Percentiles rank a stretch among this genome's conserved stretches.
Conservation (phyloP, 1,140 invertebrate species). For the Drosophila guanche region DNA sequence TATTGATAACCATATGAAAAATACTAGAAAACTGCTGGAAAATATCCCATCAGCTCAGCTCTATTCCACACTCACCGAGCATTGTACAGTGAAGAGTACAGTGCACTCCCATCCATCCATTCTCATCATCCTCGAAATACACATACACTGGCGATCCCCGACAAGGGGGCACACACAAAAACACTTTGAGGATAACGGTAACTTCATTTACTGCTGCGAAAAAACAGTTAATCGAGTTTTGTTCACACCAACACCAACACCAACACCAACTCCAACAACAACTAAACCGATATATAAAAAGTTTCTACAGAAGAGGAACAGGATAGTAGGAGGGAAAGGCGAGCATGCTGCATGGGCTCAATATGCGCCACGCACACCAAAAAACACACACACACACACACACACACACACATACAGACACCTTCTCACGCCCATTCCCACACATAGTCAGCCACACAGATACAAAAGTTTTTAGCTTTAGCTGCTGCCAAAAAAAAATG, state of each 20-base stretch:
- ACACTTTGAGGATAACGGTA: constrained; percentile 38
- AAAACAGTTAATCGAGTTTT: constrained; percentile 46
- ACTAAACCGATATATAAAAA: constrained; percentile 3
- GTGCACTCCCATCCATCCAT: constrained; percentile 19
- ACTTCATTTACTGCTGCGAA: constrained; percentile 36
- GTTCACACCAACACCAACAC: constrained; percentile 8
- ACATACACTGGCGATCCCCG: not conserved
- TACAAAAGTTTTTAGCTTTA: constrained; percentile 18
- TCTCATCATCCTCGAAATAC: constrained; percentile 22
- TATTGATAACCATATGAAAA: constrained; percentile 12
- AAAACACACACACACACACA: constrained; percentile 10
- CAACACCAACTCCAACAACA: constrained; percentile 1
- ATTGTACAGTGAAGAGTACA: constrained; percentile 34
- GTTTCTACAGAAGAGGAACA: constrained; percentile 6
- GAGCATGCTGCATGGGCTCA: constrained; percentile 66
- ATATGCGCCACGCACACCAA: constrained; percentile 23
- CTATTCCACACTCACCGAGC: constrained; percentile 23
- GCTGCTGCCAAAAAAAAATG: constrained; percentile 32
- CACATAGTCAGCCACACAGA: constrained; percentile 12
- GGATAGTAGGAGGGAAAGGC: constrained; percentile 16
- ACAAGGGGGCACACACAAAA: constrained; percentile 1
- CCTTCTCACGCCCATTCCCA: constrained; percentile 13
- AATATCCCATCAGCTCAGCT: constrained; percentile 15
- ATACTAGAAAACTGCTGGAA: constrained; percentile 17
- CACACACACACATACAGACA: constrained; percentile 14